Base-by-base conservation (phyloP, 2,797 vertebrate species). In the Acestrorhynchus altus region DNA sequence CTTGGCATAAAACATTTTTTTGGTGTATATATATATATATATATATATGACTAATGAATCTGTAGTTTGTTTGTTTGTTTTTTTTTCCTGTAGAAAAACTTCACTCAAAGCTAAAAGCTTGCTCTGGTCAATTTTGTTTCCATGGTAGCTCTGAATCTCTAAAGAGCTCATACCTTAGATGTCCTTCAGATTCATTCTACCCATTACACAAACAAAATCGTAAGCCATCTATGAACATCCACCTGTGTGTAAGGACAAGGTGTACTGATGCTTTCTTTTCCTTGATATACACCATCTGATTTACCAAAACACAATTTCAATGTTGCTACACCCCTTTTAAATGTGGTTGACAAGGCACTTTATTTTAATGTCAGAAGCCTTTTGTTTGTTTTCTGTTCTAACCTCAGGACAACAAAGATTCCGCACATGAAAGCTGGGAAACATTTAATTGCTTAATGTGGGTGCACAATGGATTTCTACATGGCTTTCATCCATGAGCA, bases 91-190 rank as follows among this genome's bases (percentile, higher is more conserved):
- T n/a, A n/a, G n/a, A 46, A 22, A 24, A 11, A 26, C 42, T 26
- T 12, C 40, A 65, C n/a, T 46, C 40, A 46, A 46, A 16, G 63
- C 40, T 65, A 65, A 65, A 46, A 65, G 63, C 63, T 65, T 46
- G 40, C 63, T 8, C 49, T 5, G 5, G 35, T 66, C 47, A 52
- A 40, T 54, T 74, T 54, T 54, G 73, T 75, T 54, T 57, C 73
- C 73, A 66, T 20, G 73, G 63, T 75, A 66, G 31, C 73, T 9
- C n/a, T 66, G n/a, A 66, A 66, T 66, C 13, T 75, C 28, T 35
- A 57, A 46, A 75, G 65, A 67, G 46, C 65, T 49, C 18, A 15
- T 49, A 4, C 22, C 24, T 49, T 47, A 67, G 49, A 67, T 4
- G 46, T 67, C 65, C 65, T 47, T 67, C 44, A 67, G 65, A 26